These are phyloP conservation scores for Heliconius hortense DNA, from an alignment of 2,888 invertebrate genomes.

Conservation along the genomic window DNA sequence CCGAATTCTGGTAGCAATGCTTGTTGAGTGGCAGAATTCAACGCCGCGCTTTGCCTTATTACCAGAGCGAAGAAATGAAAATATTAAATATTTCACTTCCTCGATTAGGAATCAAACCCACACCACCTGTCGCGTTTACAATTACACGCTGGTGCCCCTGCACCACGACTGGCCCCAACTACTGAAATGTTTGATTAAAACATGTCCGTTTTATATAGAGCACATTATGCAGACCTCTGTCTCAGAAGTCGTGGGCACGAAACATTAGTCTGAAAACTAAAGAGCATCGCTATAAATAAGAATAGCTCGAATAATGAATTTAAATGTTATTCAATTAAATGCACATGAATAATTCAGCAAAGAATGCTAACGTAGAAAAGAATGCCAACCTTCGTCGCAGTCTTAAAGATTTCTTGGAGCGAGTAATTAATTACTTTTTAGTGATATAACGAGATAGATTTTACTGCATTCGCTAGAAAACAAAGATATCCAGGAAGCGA, in stretches of 20 bases:
- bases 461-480: constrained; percentile 32
- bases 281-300: constrained; percentile 41
- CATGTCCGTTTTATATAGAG: background rate
- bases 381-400: constrained; percentile 63
- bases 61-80: no score
- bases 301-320: constrained; percentile 65
- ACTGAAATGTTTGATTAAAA: background rate
- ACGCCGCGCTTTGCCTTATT: no score
- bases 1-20: no score
- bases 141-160: no score
- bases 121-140: no score
- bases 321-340: constrained; percentile 78
- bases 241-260: background rate
- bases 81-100: no score
- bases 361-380: constrained; percentile 71
- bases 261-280: constrained; percentile 36
- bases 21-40: no score
- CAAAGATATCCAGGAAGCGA: constrained; percentile 40
- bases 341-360: constrained; percentile 76
- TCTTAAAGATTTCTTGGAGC: constrained; percentile 57
- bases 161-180: no score
- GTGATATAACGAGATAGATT: constrained; percentile 38
- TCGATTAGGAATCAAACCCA: no score
- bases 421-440: constrained; percentile 67
- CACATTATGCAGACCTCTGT: background rate